Evolutionary conservation across 92 coral and sea anemone genomes (phyloP), one percentile per base, ranked within the genome.

Genomic region (Anthopleura xanthogrammica): DNA sequence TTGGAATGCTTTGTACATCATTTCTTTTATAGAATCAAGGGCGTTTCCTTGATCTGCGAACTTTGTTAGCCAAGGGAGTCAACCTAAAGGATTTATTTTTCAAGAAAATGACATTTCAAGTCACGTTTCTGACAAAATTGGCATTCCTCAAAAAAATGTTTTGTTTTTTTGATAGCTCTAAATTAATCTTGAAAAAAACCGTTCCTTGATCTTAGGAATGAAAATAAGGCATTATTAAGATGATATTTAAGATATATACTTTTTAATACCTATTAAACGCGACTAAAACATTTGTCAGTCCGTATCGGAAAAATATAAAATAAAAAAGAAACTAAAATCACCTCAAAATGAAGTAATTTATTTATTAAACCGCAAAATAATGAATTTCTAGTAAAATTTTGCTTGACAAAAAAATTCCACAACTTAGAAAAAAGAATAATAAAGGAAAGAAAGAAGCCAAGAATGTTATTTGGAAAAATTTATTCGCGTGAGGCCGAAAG

Each of bases 1-100:
- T 19, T 66, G 55, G 80, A 60, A 76, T 77, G 66, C 71, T 60
- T 20, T 64, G 65, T 23, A 62, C 74, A 77, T 84, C 87, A 84
- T 84, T 77, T 76, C 87, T 84, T 84, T 84, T 77, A 84, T 66
- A 41, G 84, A 81, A 84, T 50, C 36, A 76, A 41, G 87, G 87
- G 87, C 80, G 87, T 84, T 39, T 78, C 72, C 70, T 20, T 62
- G 70, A 62, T 62, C 19, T 62, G 70, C 5, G 19, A 62, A 62
- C 29, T 62, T 41, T 77, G 79, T 73, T 50, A 75, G 57, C 12
- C 16, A 60, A 46, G 82, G 82, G 77, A 76, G 77, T 62, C 16
- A 17, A 46, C 52, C 66, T 9, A 16, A 66, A 10, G 46, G 16
- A 60, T 12, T 57, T 78, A 16, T 36, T 42, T 68, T 13, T 68